phyloP scores from a whole-genome alignment of 2,888 invertebrate species.

The Belgica antarctica region DNA sequence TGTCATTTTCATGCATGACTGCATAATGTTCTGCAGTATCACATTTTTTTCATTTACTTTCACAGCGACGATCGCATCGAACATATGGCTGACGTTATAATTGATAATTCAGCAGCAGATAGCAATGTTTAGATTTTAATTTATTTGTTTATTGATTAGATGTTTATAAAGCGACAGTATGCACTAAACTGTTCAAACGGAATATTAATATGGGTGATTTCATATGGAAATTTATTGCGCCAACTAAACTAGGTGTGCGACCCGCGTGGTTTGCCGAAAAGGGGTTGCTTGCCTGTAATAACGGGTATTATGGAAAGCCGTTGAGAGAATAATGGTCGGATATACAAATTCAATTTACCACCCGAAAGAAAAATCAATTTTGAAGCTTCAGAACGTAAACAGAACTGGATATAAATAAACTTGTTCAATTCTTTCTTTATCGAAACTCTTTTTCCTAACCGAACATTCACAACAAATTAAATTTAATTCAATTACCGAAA shows the following conservation, averaged over 20 bases:
- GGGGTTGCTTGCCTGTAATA: too few species aligned
- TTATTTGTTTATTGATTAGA: conserved; percentile 43
- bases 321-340: too few species aligned
- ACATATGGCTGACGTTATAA: conserved; percentile 38
- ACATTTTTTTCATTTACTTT: neutral
- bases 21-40: conserved; percentile 26
- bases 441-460: neutral
- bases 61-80: neutral
- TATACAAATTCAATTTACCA: too few species aligned
- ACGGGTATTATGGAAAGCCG: too few species aligned
- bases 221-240: conserved; percentile 22
- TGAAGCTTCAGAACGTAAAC: neutral
- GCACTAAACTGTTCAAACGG: conserved; percentile 17
- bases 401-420: too few species aligned
- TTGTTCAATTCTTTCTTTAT: neutral
- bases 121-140: conserved; percentile 37
- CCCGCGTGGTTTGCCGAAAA: neutral
- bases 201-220: conserved; percentile 11
- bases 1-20: conserved; percentile 31
- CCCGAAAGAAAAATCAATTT: too few species aligned
- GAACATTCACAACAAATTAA: neutral
- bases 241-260: neutral
- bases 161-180: conserved; percentile 5
- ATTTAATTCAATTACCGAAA: neutral
- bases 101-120: conserved; percentile 34